These are phyloP conservation scores for Cephus runcator DNA, from an alignment of 2,888 invertebrate genomes.

Conservation along the genomic window DNA sequence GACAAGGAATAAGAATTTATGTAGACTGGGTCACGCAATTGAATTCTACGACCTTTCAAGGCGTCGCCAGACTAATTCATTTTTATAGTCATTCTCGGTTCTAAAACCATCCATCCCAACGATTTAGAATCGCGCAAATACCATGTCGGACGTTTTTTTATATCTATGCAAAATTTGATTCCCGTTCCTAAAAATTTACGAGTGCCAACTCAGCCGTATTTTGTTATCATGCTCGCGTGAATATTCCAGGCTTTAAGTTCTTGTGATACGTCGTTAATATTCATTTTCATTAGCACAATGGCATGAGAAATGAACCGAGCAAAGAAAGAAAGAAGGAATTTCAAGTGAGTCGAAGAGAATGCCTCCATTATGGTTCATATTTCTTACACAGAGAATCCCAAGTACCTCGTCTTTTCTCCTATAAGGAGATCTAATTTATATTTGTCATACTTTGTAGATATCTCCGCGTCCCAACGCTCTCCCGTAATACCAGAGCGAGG, in stretches of 20 bases:
- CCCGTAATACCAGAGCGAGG: conserved; percentile 11
- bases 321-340: conserved; percentile 14
- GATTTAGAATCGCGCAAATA: neutral
- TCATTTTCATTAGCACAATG: neutral
- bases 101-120: neutral
- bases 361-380: neutral
- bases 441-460: conserved; percentile 24
- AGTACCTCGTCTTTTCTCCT: neutral
- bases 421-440: conserved; percentile 26
- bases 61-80: neutral
- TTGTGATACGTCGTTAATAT: neutral
- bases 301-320: conserved; percentile 18
- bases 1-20: neutral
- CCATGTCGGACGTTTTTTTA: neutral
- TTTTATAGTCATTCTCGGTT: neutral
- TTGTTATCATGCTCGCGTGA: neutral
- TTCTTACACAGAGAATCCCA: neutral
- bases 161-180: neutral
- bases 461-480: neutral
- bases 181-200: neutral
- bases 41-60: neutral
- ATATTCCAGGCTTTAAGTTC: neutral
- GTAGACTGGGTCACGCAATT: neutral
- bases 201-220: neutral
- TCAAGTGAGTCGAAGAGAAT: conserved; percentile 21